A percentile compares a stretch with the other conserved stretches of the same genome.
phyloP scores from a whole-genome alignment of 2,113 vertebrate species.

The Anarhynchus alexandrinus region DNA sequence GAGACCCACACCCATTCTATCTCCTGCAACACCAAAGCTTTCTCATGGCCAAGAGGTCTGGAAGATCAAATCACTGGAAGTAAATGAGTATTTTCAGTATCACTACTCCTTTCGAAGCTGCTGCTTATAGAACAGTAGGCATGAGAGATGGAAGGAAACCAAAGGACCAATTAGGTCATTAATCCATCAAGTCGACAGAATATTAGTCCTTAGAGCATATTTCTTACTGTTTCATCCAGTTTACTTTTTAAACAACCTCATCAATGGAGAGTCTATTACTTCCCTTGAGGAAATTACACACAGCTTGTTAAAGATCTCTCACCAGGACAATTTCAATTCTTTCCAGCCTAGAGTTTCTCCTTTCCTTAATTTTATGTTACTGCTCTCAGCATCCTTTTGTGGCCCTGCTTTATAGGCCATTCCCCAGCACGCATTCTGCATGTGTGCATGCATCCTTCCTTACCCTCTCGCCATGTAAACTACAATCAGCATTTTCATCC shows the following conservation, averaged over 20 bases:
- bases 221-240: not conserved
- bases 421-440: not conserved
- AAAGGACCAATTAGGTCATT: slow-evolving; percentile 6
- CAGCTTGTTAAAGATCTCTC: not conserved
- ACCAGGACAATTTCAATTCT: not conserved
- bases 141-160: slow-evolving; percentile 2
- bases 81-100: not conserved
- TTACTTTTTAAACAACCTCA: not conserved
- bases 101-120: not conserved
- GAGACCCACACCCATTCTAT: not conserved
- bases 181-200: not conserved
- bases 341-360: not conserved
- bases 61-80: not conserved
- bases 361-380: not conserved
- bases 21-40: not conserved
- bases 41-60: not conserved
- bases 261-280: not conserved
- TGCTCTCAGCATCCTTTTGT: not conserved
- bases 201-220: not conserved
- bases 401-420: not conserved
- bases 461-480: not conserved
- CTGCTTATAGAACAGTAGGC: not conserved
- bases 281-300: not conserved
- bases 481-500: not conserved
- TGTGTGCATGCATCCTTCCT: not conserved